A percentile compares a stretch with the other conserved stretches of the same genome.
Conservation (phyloP, 2,113 vertebrate genomes). For the Dromas ardeola region DNA sequence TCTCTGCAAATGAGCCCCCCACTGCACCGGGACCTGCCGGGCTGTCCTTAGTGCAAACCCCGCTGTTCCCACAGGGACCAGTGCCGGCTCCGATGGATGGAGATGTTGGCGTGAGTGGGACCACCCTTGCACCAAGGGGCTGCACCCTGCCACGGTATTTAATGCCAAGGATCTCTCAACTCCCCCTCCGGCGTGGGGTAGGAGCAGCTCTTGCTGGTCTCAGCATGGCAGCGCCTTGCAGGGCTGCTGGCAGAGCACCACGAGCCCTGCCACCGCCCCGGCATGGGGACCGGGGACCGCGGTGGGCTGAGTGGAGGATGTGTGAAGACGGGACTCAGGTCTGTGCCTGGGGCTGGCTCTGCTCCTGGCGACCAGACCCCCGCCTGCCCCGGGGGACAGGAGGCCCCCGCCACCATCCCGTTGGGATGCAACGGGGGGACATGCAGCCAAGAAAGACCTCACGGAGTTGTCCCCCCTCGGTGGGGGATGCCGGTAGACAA, state of each 20-base stretch:
- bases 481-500: rapidly evolving
- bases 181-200: rapidly evolving
- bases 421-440: rapidly evolving
- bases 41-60: background rate
- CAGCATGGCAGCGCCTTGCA: background rate
- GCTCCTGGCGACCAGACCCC: background rate
- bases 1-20: background rate
- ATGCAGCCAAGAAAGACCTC: background rate
- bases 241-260: background rate
- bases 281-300: rapidly evolving
- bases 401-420: background rate
- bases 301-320: background rate
- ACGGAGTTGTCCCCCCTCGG: background rate
- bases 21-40: rapidly evolving
- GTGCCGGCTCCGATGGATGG: background rate
- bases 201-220: rapidly evolving
- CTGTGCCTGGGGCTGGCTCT: background rate
- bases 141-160: background rate
- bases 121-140: background rate
- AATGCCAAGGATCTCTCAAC: background rate
- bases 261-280: rapidly evolving
- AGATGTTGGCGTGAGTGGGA: rapidly evolving
- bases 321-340: background rate
- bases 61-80: rapidly evolving
- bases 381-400: rapidly evolving